Base-by-base conservation (phyloP, 1,140 invertebrate species). In the Halesus radiatus region DNA sequence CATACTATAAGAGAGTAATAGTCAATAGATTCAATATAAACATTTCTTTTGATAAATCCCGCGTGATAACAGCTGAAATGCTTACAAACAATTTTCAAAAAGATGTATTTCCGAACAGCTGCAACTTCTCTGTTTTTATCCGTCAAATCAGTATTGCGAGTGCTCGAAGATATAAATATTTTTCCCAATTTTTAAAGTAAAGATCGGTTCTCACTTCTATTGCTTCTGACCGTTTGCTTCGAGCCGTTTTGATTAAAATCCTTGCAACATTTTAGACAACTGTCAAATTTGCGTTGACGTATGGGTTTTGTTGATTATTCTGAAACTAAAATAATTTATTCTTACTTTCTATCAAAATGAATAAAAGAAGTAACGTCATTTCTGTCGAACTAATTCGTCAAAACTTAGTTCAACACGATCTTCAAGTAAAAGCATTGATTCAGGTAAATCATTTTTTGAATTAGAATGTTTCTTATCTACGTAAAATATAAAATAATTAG, bases 361-460 rank as follows among this genome's bases (percentile, higher is more conserved):
- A 66, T 45, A 60, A 58, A 37, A 76, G 68, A 73, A 68, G 3
- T 37, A 18, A 6, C 54, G 45, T 26, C 20, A 16, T 83, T 18
- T 83, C 81, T 26, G 20, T 80, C 13, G 81, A 83, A 53, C 18
- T 74, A 18, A 66, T 80, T 58, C 76, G 73, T 60, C 91, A 94
- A 85, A 92, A 93, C 83, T 90, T 95, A 73, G 92, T 94, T 26
- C 94, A 94, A 84, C 90, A 92, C 83, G 92, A 94, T 88, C 90
- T 95, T 83, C 91, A 94, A 88, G 87, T 95, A 18, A 95, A 94
- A 86, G 94, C 94, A 53, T 90, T 95, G 60, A 95, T 95, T 84
- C 94, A 95, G 89, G 95, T 95, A 90, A 90, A 77, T 58, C 58
- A 22, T 54, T 74, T 32, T 80, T 80, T 72, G 29, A 73, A 53